phyloP scores from a whole-genome alignment of 2,113 vertebrate species.

The Gobius niger region DNA sequence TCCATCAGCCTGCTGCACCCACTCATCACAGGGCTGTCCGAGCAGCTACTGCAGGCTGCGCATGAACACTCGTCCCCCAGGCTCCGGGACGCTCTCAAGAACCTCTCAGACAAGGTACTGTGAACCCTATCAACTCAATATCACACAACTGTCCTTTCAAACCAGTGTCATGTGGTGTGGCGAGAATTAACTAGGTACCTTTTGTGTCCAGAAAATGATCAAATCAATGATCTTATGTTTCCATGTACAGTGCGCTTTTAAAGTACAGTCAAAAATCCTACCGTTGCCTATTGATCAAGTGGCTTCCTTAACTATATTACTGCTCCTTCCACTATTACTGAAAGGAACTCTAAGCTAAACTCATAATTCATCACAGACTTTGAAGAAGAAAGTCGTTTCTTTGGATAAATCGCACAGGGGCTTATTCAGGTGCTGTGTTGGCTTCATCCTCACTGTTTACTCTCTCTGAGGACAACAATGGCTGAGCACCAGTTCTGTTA shows the following conservation, averaged over 20 bases:
- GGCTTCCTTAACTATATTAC: background rate
- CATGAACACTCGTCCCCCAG: slow-evolving; percentile 85
- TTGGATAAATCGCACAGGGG: background rate
- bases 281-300: too few species aligned
- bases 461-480: slow-evolving; percentile 6
- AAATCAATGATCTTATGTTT: too few species aligned
- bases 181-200: too few species aligned
- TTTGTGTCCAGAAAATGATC: too few species aligned
- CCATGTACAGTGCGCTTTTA: too few species aligned
- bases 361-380: background rate
- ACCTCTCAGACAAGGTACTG: slow-evolving; percentile 91
- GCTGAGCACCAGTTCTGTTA: slow-evolving; percentile 3
- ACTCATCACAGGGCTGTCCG: slow-evolving; percentile 87
- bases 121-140: too few species aligned
- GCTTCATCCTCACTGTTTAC: slow-evolving; percentile 1
- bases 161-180: too few species aligned
- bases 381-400: background rate
- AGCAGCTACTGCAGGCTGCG: slow-evolving; percentile 90
- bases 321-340: background rate
- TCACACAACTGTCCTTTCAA: too few species aligned
- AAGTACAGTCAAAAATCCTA: too few species aligned
- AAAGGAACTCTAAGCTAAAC: too few species aligned
- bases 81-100: slow-evolving; percentile 91
- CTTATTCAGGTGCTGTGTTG: background rate
- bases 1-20: slow-evolving; percentile 90